Percentiles rank a stretch among this genome's conserved stretches.
phyloP scores from a whole-genome alignment of 2,113 vertebrate genomes.

The Cyrtonyx montezumae region DNA sequence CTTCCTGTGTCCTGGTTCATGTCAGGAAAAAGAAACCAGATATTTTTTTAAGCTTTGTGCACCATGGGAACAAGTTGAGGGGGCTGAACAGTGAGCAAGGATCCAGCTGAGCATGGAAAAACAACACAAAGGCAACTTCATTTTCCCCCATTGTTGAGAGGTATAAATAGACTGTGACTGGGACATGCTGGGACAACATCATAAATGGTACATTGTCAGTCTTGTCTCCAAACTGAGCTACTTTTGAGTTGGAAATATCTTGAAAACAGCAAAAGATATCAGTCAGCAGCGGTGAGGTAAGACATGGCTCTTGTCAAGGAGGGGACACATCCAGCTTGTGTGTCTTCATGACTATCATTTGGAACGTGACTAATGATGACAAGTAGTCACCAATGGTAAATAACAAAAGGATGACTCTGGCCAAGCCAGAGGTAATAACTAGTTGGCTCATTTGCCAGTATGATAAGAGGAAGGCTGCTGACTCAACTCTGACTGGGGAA shows the following conservation, averaged over 20 bases:
- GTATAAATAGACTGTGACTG: not conserved
- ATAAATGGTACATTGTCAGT: accelerated
- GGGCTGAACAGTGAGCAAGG: not conserved
- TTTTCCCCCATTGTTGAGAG: not conserved
- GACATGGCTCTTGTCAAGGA: not conserved
- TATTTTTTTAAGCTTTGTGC: not conserved
- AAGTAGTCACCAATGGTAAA: slow-evolving; percentile 13
- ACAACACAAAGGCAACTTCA: not conserved
- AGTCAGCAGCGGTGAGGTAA: no score
- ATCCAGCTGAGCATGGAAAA: not conserved
- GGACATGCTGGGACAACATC: not conserved
- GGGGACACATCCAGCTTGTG: not conserved
- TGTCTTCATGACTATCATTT: not conserved
- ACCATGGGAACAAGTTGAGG: not conserved
- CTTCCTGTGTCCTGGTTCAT: not conserved
- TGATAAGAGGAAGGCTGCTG: not conserved
- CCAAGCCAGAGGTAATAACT: slow-evolving; percentile 10
- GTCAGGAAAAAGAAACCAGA: not conserved
- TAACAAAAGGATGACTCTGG: not conserved
- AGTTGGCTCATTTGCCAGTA: not conserved
- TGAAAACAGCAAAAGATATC: not conserved
- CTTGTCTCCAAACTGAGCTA: not conserved
- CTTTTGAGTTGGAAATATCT: not conserved
- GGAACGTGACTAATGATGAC: not conserved
- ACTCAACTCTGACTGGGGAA: not conserved